phyloP scores from a whole-genome alignment of 2,113 vertebrate species.

The Catharus bicknelli region DNA sequence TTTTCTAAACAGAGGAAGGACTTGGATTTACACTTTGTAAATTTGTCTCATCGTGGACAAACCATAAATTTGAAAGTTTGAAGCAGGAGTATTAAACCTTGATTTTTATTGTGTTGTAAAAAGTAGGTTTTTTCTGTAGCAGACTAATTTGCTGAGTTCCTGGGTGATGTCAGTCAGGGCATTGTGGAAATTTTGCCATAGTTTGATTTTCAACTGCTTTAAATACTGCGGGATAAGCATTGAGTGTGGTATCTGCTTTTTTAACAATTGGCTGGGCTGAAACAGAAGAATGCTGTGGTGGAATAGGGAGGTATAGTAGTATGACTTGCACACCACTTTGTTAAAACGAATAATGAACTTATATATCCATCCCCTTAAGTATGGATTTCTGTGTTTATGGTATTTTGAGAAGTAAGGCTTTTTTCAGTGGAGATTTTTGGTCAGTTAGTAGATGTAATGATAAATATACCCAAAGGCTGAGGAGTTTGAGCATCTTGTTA shows the following conservation, averaged over 20 bases:
- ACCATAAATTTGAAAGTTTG: not conserved
- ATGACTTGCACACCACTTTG: not conserved
- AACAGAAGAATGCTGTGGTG: not conserved
- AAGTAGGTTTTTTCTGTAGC: not conserved
- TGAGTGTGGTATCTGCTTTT: not conserved
- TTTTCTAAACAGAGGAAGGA: not conserved
- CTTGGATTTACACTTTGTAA: not conserved
- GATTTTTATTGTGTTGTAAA: not conserved
- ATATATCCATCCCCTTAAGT: not conserved
- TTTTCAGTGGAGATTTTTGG: not conserved
- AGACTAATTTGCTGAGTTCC: not conserved
- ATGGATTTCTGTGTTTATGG: not conserved
- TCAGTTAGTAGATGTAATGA: not conserved
- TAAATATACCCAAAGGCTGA: not conserved
- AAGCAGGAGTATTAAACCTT: not conserved
- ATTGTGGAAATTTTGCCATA: not conserved
- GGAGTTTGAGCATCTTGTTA: not conserved
- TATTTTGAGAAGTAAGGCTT: not conserved
- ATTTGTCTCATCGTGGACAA: not conserved
- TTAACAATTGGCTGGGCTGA: not conserved
- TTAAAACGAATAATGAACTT: not conserved
- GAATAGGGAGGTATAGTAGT: not conserved
- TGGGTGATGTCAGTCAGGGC: not conserved
- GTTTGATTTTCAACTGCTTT: not conserved
- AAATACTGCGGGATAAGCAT: accelerated